Conservation (phyloP, 2,888 invertebrate species). For the Xanthia togata region DNA sequence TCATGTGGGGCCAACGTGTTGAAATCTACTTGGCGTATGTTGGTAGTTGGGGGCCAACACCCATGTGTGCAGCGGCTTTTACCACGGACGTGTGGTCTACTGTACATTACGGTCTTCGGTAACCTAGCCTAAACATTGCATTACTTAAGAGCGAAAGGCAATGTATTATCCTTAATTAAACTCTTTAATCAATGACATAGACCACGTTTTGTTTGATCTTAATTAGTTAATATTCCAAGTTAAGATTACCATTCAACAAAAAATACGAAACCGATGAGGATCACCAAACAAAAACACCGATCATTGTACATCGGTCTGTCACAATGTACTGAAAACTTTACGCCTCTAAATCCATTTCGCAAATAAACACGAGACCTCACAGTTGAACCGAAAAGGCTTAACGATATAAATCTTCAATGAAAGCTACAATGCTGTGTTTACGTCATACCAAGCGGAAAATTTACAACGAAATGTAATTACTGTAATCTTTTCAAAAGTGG, state of each 20-base stretch:
- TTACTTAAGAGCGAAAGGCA: no score
- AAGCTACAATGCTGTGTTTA: slow-evolving; percentile 68
- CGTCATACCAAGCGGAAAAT: slow-evolving; percentile 74
- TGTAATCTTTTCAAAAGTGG: slow-evolving; percentile 71
- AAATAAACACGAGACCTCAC: slow-evolving; percentile 58
- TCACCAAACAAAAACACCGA: slow-evolving; percentile 18
- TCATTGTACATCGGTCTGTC: slow-evolving; percentile 48
- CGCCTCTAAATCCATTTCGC: slow-evolving; percentile 55
- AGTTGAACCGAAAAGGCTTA: slow-evolving; percentile 60
- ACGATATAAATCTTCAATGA: slow-evolving; percentile 66
- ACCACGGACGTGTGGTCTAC: no score
- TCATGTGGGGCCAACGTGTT: no score
- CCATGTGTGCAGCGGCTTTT: no score
- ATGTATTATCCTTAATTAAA: no score
- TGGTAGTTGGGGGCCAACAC: no score
- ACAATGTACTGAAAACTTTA: slow-evolving; percentile 54
- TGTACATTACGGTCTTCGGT: no score
- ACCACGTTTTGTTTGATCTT: no score
- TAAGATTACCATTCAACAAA: background rate
- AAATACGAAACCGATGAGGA: background rate
- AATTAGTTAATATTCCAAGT: background rate
- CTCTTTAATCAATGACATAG: no score
- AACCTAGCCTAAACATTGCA: no score
- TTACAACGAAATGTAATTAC: slow-evolving; percentile 81
- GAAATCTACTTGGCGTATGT: no score